Conservation (phyloP, 1,140 invertebrate species). For the Heterodera schachtii region DNA sequence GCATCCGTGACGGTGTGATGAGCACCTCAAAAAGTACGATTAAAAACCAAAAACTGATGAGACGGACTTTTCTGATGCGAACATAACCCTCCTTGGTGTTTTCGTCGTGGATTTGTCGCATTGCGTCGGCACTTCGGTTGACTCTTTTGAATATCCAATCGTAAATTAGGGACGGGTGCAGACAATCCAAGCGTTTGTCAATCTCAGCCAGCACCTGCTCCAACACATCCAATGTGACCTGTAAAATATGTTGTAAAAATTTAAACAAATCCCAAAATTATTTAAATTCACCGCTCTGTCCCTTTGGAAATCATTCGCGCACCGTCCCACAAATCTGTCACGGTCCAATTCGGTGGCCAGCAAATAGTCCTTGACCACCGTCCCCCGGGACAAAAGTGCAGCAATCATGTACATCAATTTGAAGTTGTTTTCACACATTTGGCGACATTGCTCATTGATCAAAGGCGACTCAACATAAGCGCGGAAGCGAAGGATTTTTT, state of each 20-base stretch:
- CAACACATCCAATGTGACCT: slow-evolving; percentile 41
- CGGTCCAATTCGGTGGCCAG: slow-evolving; percentile 27
- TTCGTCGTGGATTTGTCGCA: slow-evolving; percentile 39
- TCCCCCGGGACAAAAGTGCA: slow-evolving; percentile 46
- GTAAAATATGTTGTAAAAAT: slow-evolving; percentile 12
- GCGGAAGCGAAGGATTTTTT: neutral
- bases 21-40: slow-evolving; percentile 43
- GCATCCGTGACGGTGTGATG: slow-evolving; percentile 47
- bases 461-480: slow-evolving; percentile 28
- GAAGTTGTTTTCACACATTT: slow-evolving; percentile 38
- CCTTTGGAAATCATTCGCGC: slow-evolving; percentile 7
- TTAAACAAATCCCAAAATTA: neutral
- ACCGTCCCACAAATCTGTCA: slow-evolving; percentile 32
- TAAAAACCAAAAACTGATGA: slow-evolving; percentile 20
- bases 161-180: slow-evolving; percentile 38
- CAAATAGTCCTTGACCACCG: slow-evolving; percentile 50
- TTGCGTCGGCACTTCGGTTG: slow-evolving; percentile 21
- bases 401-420: slow-evolving; percentile 50
- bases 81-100: slow-evolving; percentile 42
- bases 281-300: slow-evolving; percentile 37
- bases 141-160: slow-evolving; percentile 27
- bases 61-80: slow-evolving; percentile 38
- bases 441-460: slow-evolving; percentile 32
- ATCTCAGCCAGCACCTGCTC: slow-evolving; percentile 38
- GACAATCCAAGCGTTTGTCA: slow-evolving; percentile 38